These are phyloP conservation scores for Nerophis lumbriciformis DNA, from an alignment of 2,113 vertebrate species.

Conservation along the genomic window DNA sequence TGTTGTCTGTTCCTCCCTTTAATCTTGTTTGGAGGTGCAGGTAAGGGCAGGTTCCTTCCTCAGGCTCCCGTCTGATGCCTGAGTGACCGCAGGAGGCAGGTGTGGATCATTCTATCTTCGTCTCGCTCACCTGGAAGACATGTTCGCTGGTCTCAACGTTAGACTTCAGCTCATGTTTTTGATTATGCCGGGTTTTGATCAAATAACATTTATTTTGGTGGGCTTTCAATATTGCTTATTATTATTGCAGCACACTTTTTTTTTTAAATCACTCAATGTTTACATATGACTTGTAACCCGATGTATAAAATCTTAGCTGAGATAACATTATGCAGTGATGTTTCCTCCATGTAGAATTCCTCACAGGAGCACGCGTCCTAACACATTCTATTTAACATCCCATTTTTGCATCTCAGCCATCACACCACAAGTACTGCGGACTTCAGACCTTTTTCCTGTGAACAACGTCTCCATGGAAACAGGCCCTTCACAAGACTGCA, in stretches of 20 bases:
- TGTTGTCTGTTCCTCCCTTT: slow-evolving; percentile 57
- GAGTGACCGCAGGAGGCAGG: slow-evolving; percentile 56
- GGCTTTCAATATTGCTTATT: neutral
- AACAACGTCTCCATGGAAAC: slow-evolving; percentile 55
- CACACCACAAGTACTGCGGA: slow-evolving; percentile 20
- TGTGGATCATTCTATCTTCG: slow-evolving; percentile 50
- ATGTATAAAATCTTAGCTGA: neutral
- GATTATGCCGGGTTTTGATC: slow-evolving; percentile 2
- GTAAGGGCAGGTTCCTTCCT: slow-evolving; percentile 50
- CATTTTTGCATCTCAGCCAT: neutral
- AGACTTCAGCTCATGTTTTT: slow-evolving; percentile 7
- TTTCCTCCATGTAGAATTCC: slow-evolving; percentile 54
- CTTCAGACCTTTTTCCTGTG: slow-evolving; percentile 46
- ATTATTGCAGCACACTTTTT: neutral
- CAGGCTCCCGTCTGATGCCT: slow-evolving; percentile 41
- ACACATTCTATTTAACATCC: neutral
- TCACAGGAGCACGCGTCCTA: slow-evolving; percentile 48
- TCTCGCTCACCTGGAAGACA: slow-evolving; percentile 4
- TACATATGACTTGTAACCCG: neutral
- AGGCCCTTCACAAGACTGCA: slow-evolving; percentile 31
- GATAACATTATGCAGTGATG: slow-evolving; percentile 46
- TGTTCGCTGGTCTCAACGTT: slow-evolving; percentile 23
- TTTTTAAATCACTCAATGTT: neutral
- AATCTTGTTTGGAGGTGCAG: slow-evolving; percentile 61
- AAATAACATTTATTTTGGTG: too few relatives aligned